Conservation (phyloP, 1,140 invertebrate species). For the Goniozus legneri region DNA sequence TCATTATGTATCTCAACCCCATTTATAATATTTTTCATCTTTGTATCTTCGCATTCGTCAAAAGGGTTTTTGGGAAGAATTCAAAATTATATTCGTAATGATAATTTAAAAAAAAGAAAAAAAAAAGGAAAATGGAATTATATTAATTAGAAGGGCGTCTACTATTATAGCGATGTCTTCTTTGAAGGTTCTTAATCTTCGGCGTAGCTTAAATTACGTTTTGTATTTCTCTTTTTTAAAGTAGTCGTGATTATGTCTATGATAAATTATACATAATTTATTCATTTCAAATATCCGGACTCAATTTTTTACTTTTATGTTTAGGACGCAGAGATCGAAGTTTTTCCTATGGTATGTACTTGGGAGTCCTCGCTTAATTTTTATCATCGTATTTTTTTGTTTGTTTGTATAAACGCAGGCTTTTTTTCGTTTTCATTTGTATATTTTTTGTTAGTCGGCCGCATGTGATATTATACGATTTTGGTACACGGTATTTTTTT, state of each 20-base stretch:
- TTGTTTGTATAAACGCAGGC: too few species aligned
- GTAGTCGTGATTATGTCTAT: constrained; percentile 31
- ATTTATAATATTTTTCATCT: too few species aligned
- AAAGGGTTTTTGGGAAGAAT: too few species aligned
- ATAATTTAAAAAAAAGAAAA: too few species aligned
- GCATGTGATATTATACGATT: constrained; percentile 28
- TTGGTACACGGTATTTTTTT: constrained; percentile 37
- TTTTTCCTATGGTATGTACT: constrained; percentile 26
- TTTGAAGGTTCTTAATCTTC: constrained; percentile 22
- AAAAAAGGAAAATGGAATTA: too few species aligned
- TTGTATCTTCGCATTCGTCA: too few species aligned
- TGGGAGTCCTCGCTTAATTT: too few species aligned
- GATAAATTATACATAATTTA: constrained; percentile 27
- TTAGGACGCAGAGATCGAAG: constrained; percentile 24
- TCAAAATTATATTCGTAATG: too few species aligned
- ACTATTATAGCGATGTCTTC: constrained; percentile 14
- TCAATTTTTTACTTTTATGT: too few species aligned
- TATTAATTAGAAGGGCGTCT: too few species aligned
- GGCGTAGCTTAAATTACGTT: constrained; percentile 23
- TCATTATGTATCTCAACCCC: too few species aligned
- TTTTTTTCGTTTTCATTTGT: constrained; percentile 11
- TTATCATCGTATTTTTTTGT: constrained; percentile 23
- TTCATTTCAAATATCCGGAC: constrained; percentile 29
- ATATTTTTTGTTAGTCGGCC: constrained; percentile 24
- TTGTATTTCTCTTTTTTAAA: too few species aligned